Base-by-base conservation (phyloP, 2,797 vertebrate species). In the Sebastes dallii region DNA sequence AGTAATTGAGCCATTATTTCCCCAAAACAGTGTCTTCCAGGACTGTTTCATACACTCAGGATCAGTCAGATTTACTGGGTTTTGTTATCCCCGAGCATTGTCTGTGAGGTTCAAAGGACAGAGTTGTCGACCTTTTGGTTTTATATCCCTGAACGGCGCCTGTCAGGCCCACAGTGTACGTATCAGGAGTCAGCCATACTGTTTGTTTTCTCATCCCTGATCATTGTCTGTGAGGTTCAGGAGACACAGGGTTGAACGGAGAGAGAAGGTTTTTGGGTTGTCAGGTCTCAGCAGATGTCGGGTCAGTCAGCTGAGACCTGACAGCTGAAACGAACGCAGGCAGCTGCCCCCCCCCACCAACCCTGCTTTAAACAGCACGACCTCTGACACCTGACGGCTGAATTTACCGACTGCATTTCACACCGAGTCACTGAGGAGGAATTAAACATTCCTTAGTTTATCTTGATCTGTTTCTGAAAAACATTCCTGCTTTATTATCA, bases 311-410 rank as follows among this genome's bases (percentile, higher is more conserved):
- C 78, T 79, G 42, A 86, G 20, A 16, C 11, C 62, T 88, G 86
- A 88, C 87, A 83, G 81, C 76, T 85, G 3, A 77, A 84, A 83
- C 5, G 8, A 72, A 59, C 0, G 9, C 59, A 54, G 56, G 80
- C 89, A 92, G 91, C 91, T 89, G 91, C 65, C 67, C 80, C 4
- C 11, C 66, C 80, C 32, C 36, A 12, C 36, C 36, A 13, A 39
- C 11, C 36, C 12, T 13, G 24, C 85, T 86, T 90, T 90, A 91
- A 88, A 86, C 81, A 7, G 7, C 6, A 0, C 0, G 77, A 87
- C 87, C 89, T 90, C 20, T 88, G 87, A 93, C 88, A 66, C 82
- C 71, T 42, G 22, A 58, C 0, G 55, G 69, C 77, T 86, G 81
- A 32, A 75, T 82, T 88, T 78, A 83, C 54, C 74, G 56, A 36